Base-by-base conservation (phyloP, 2,113 vertebrate species). In the Probosciger aterrimus region DNA sequence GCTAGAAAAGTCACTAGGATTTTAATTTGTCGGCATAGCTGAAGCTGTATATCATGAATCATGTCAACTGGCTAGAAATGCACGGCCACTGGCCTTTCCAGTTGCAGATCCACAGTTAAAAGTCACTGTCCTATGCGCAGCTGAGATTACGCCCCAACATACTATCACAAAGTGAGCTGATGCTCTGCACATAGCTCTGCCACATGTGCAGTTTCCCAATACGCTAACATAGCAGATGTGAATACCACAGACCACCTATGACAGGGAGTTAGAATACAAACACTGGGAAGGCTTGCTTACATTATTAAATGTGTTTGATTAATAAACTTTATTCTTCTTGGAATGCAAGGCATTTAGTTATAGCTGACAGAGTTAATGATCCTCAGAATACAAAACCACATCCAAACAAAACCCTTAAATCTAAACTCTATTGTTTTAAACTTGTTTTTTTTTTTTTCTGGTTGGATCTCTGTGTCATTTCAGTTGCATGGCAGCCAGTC, bases 21-120 rank as follows among this genome's bases (percentile, higher is more conserved):
- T 16, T 68, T 6, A 63, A 41, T 57, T 49, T 67, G 2, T 11
- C 63, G 20, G 20, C 35, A 12, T n/a, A 69, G 11, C 7, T 35
- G 13, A 62, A 63, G 22, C 16, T 78, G 37, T 24, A n/a, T 3
- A 16, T 70, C 28, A 39, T 27, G 3, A 15, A 46, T 81, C 22
- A 18, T 5, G 5, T n/a, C 55, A 74, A 0, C 11, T 33, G n/a
- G 17, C 5, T 44, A 74, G n/a, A 46, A 68, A 37, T 1, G 1
- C 5, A 12, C 15, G 43, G 13, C 15, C 41, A 59, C 5, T 28
- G 18, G 30, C 16, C 41, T 30, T 33, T 37, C 16, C 44, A 41
- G 27, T 27, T 71, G 43, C 20, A 76, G 17, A 5, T 14, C 25
- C 30, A 19, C 17, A 43, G 7, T 4, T 27, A 35, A 74, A 73